Evolutionary conservation across 2,797 vertebrate species (phyloP), one percentile per base, ranked within the genome.

Genomic region (Phrynocephalus forsythii): DNA sequence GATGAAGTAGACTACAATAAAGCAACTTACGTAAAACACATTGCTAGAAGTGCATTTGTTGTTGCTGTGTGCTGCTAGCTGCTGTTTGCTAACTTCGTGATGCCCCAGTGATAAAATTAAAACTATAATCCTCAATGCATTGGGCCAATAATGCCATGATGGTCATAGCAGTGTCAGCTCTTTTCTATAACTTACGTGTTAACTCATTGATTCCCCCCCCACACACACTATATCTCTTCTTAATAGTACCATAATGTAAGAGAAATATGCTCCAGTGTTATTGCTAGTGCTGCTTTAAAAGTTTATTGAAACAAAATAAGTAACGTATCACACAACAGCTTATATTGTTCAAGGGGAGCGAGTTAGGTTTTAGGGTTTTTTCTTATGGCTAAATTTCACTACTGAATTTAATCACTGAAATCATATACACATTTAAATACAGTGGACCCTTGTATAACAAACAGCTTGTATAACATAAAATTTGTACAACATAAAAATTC

Each of bases 241-340:
- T 94, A 94, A 94, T 86, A 86, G 82, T 93, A 95, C 91, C 91
- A 95, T 83, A 86, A 95, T 95, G 88, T 93, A 95, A 91, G 94
- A 92, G 88, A 95, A 94, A 96, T 93, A 67, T 98, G 97, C 97
- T 98, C 97, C 96, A 97, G 96, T 98, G 97, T 96, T 98, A 97
- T 92, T 97, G 97, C 96, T 98, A 97, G 97, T 96, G 98, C 95
- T 97, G 97, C 96, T 95, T 98, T 95, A 96, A 98, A 89, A 2
- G 94, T 95, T 83, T 91, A 95, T 91, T 94, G 92, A 93, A 76
- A 95, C 95, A 93, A 97, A 95, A 97, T 98, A 95, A 97, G 95
- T n/a, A 96, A 94, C 97, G 93, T 97, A 93, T 93, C 95, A 81
- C 95, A 96, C 95, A 91, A 90, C 94, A 94, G 90, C 93, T 94